Evolutionary conservation across 2,113 vertebrate species (phyloP).

Genomic region (Mesembrinibis cayennensis): DNA sequence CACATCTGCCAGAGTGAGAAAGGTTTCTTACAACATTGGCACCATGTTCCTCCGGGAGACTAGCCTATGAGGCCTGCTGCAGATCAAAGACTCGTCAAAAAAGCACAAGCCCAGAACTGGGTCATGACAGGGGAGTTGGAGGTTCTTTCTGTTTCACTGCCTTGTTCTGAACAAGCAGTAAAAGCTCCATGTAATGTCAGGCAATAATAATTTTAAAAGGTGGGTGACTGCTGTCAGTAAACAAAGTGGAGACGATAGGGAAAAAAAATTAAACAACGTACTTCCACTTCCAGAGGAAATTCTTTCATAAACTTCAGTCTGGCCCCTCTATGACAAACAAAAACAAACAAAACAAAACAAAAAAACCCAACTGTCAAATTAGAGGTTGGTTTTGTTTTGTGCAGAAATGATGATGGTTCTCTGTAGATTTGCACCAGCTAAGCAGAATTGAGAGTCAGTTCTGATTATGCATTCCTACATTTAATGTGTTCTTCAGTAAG

Average conservation of each 20-base stretch:
- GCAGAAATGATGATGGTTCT: constrained; percentile 49
- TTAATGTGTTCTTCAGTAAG: constrained; percentile 59
- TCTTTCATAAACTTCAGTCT: constrained; percentile 44
- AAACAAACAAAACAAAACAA: not conserved
- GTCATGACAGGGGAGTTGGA: constrained; percentile 55
- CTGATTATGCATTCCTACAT: constrained; percentile 72
- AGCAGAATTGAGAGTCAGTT: constrained; percentile 70
- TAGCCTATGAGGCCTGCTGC: constrained; percentile 85
- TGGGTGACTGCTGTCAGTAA: constrained; percentile 61
- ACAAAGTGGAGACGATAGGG: not conserved
- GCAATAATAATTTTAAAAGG: constrained; percentile 78
- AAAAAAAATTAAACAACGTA: not conserved
- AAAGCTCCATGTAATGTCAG: constrained; percentile 72
- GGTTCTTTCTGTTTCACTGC: constrained; percentile 65
- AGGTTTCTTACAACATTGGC: constrained; percentile 97
- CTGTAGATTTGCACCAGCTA: constrained; percentile 71
- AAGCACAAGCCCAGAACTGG: constrained; percentile 80
- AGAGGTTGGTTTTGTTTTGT: constrained; percentile 58
- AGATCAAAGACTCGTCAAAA: constrained; percentile 75
- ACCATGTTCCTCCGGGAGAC: constrained; percentile 99
- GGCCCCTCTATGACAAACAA: constrained; percentile 38
- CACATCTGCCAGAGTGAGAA: constrained; percentile 89
- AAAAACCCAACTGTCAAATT: not conserved
- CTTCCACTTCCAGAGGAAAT: constrained; percentile 45
- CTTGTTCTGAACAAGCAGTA: constrained; percentile 54